Evolutionary conservation across 2,888 invertebrate genomes (phyloP).

Genomic region (Tetranychus truncatus): DNA sequence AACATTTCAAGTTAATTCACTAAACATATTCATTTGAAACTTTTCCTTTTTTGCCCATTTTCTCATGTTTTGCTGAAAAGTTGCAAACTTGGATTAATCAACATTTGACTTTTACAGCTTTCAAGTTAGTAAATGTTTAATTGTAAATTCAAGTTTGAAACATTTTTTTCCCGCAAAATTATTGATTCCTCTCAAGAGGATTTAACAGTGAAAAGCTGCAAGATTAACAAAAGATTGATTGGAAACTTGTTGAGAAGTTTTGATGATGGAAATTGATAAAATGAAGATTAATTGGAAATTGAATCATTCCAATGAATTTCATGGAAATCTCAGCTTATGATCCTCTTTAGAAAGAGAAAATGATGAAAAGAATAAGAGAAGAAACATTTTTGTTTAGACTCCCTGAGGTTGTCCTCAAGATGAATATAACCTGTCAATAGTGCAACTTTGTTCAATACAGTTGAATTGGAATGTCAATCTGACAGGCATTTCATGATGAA

Average conservation of each 20-base stretch:
- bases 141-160: no score
- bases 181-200: neutral
- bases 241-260: neutral
- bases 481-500: neutral
- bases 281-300: neutral
- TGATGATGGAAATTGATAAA: neutral
- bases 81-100: no score
- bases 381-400: neutral
- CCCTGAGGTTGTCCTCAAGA: neutral
- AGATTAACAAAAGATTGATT: neutral
- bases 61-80: no score
- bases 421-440: neutral
- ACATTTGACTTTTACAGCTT: no score
- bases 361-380: no score
- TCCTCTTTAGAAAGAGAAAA: no score
- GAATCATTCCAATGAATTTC: no score
- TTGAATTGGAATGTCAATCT: neutral
- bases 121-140: neutral
- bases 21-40: no score
- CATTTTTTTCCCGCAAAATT: neutral
- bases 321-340: no score
- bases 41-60: no score
- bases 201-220: neutral
- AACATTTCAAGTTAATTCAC: no score
- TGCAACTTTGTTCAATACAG: neutral